Conservation (phyloP, 2,113 vertebrate species). For the Grus americana region DNA sequence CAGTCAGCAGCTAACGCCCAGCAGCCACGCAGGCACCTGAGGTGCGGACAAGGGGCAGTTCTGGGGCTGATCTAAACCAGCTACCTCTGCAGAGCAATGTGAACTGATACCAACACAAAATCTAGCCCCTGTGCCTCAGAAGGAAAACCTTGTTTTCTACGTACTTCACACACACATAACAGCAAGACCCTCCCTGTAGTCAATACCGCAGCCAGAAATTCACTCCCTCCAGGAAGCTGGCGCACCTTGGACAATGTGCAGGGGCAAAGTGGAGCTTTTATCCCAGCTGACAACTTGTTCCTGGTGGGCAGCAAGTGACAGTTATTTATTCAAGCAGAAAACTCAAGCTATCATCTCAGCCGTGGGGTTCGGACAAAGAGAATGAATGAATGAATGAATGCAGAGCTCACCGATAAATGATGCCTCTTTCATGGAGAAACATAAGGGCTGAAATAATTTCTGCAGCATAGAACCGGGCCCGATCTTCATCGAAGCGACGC, state of each 20-base stretch:
- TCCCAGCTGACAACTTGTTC: not conserved
- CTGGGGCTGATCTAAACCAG: not conserved
- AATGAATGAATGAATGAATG: not conserved
- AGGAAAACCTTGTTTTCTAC: not conserved
- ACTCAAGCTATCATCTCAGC: not conserved
- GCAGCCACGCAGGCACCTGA: not conserved
- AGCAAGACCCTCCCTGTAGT: not conserved
- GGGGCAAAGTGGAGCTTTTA: not conserved
- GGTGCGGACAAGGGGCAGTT: not conserved
- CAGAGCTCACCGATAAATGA: conserved; percentile 90
- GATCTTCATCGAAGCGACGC: conserved; percentile 91
- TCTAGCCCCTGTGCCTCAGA: not conserved
- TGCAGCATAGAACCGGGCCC: conserved; percentile 93
- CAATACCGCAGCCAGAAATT: not conserved
- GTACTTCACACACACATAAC: not conserved
- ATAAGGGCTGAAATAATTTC: conserved; percentile 97
- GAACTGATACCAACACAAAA: not conserved
- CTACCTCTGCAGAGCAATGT: fast-evolving
- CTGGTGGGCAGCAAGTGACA: not conserved
- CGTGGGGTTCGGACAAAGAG: not conserved
- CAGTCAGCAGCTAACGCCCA: not conserved
- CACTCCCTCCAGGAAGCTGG: not conserved
- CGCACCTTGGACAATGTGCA: not conserved
- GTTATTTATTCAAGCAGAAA: not conserved
- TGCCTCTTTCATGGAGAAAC: conserved; percentile 93